A percentile compares a stretch with the other conserved stretches of the same genome.
Evolutionary conservation across 2,888 invertebrate genomes (phyloP).

Genomic region (Nycteola revayana): DNA sequence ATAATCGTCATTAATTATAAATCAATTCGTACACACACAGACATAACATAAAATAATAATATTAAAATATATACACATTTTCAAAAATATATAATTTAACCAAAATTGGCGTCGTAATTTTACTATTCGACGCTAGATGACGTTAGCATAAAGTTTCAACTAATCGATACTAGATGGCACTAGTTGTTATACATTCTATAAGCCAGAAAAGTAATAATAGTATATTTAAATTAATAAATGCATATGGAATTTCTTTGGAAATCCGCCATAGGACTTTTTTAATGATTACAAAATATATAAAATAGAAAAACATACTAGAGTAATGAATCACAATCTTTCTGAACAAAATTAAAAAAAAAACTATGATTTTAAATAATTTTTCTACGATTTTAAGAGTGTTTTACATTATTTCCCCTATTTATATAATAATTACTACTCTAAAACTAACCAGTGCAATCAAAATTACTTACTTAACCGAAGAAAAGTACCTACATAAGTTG

Average conservation of each 20-base stretch:
- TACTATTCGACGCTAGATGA: conserved; percentile 3
- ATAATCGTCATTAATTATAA: conserved; percentile 5
- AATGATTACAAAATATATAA: conserved; percentile 4
- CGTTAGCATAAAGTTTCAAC: too few species aligned
- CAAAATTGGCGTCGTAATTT: background rate
- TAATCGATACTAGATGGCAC: conserved; percentile 6
- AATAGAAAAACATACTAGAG: conserved; percentile 5
- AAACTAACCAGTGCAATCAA: too few species aligned
- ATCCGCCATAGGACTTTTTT: conserved; percentile 17
- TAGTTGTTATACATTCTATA: background rate
- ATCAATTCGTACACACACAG: background rate
- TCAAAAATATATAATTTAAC: background rate
- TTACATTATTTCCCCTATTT: conserved; percentile 29
- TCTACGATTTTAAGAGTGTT: conserved; percentile 29
- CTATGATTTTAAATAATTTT: conserved; percentile 13
- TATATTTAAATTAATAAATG: conserved; percentile 3
- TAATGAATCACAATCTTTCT: too few species aligned
- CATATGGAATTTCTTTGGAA: conserved; percentile 24
- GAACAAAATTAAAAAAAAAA: too few species aligned
- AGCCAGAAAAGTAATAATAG: background rate
- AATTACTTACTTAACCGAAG: too few species aligned
- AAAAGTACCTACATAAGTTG: too few species aligned
- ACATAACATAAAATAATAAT: background rate
- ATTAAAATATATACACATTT: background rate
- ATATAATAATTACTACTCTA: conserved; percentile 17